Conservation (phyloP, 2,888 invertebrate genomes). For the Hypercompe scribonia region DNA sequence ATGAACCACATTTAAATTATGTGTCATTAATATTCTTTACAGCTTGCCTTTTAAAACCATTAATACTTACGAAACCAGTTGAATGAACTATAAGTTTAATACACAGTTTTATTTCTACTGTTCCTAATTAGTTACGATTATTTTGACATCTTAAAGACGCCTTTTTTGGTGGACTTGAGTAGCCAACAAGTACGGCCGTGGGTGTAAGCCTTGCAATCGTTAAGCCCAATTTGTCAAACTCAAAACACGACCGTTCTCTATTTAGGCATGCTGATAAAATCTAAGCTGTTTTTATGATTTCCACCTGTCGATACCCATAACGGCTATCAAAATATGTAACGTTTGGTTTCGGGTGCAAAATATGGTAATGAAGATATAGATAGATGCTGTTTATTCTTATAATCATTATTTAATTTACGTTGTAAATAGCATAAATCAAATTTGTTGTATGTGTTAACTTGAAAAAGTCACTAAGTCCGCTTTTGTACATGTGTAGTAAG, state of each 20-base stretch:
- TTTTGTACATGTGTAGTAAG: no score
- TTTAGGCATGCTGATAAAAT: conserved; percentile 36
- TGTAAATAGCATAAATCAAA: not conserved
- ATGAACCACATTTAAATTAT: not conserved
- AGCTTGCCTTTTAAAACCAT: not conserved
- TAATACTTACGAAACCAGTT: not conserved
- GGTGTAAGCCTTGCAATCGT: conserved; percentile 39
- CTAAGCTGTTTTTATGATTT: conserved; percentile 31
- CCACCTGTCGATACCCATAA: conserved; percentile 25
- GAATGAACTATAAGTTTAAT: not conserved
- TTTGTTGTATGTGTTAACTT: not conserved
- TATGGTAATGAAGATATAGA: not conserved
- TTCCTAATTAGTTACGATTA: conserved; percentile 23
- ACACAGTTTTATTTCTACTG: not conserved
- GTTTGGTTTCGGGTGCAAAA: conserved; percentile 3
- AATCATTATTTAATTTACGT: not conserved
- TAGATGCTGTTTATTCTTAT: not conserved
- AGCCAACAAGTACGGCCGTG: conserved; percentile 26
- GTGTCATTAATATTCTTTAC: not conserved
- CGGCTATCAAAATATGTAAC: conserved; percentile 2
- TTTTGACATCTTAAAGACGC: conserved; percentile 22
- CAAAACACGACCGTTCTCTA: conserved; percentile 32
- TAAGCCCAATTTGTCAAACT: conserved; percentile 37
- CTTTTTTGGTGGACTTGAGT: conserved; percentile 35
- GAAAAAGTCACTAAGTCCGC: no score